Conservation (phyloP, 2,888 invertebrate genomes). For the Macropis europaea region DNA sequence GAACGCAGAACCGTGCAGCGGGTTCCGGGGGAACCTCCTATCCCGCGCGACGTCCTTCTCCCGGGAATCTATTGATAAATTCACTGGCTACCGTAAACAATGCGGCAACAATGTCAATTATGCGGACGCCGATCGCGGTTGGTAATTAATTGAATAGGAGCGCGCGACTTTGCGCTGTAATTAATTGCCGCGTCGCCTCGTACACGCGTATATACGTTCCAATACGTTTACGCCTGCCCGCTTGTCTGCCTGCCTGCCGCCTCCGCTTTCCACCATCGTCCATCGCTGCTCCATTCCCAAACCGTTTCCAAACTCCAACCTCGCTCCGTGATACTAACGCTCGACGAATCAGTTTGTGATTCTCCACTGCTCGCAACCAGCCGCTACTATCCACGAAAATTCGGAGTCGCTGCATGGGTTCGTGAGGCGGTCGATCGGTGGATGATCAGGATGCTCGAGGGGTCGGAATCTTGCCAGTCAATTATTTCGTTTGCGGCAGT, state of each 20-base stretch:
- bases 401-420: too few species aligned
- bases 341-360: too few species aligned
- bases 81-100: slow-evolving; percentile 73
- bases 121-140: slow-evolving; percentile 67
- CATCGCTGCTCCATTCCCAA: not conserved
- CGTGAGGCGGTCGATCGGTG: too few species aligned
- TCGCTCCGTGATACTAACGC: not conserved
- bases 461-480: too few species aligned
- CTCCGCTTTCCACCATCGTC: too few species aligned
- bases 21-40: not conserved
- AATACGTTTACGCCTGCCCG: not conserved
- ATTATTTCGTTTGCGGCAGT: too few species aligned
- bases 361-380: too few species aligned
- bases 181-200: slow-evolving; percentile 33
- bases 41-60: slow-evolving; percentile 14
- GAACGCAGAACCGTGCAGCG: not conserved
- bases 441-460: too few species aligned
- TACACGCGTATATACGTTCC: not conserved
- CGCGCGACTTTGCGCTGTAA: slow-evolving; percentile 38
- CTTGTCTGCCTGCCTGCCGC: not conserved
- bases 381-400: too few species aligned
- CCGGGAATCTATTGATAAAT: slow-evolving; percentile 74
- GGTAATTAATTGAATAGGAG: slow-evolving; percentile 60
- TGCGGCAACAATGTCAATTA: slow-evolving; percentile 78
- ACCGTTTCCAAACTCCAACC: not conserved